A percentile compares a stretch with the other conserved stretches of the same genome.
These are phyloP conservation scores for Pogonus chalceus DNA, from an alignment of 1,140 invertebrate species.

Conservation along the genomic window DNA sequence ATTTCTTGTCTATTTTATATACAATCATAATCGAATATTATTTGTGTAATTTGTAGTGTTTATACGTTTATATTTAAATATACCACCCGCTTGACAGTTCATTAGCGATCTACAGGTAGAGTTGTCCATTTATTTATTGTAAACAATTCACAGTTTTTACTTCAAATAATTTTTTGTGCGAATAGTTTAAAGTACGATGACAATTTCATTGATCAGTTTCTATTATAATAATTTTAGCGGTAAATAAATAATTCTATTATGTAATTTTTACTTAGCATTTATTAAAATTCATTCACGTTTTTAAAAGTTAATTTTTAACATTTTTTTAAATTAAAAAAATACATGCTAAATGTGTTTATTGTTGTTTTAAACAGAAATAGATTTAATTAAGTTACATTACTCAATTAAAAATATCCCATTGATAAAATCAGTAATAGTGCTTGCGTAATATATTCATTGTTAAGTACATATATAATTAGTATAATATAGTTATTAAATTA, in stretches of 20 bases:
- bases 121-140: conserved; percentile 12
- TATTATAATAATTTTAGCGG: neutral
- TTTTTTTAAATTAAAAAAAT: too few relatives aligned
- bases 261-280: too few relatives aligned
- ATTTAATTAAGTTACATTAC: too few relatives aligned
- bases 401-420: too few relatives aligned
- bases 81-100: neutral
- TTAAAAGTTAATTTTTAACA: too few relatives aligned
- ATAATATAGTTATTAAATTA: too few relatives aligned
- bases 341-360: too few relatives aligned
- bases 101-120: conserved; percentile 19
- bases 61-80: neutral
- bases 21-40: neutral
- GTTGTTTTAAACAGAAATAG: too few relatives aligned
- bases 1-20: neutral
- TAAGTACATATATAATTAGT: too few relatives aligned
- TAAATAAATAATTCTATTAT: neutral
- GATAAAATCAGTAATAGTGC: too few relatives aligned
- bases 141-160: conserved; percentile 2
- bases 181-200: conserved; percentile 15
- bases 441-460: too few relatives aligned
- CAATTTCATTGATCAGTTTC: conserved; percentile 6
- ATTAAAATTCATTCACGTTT: too few relatives aligned
- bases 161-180: neutral
- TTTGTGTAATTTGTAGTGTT: neutral